Evolutionary conservation across 1,140 invertebrate genomes (phyloP).

Genomic region (Drosophila pseudoobscura): DNA sequence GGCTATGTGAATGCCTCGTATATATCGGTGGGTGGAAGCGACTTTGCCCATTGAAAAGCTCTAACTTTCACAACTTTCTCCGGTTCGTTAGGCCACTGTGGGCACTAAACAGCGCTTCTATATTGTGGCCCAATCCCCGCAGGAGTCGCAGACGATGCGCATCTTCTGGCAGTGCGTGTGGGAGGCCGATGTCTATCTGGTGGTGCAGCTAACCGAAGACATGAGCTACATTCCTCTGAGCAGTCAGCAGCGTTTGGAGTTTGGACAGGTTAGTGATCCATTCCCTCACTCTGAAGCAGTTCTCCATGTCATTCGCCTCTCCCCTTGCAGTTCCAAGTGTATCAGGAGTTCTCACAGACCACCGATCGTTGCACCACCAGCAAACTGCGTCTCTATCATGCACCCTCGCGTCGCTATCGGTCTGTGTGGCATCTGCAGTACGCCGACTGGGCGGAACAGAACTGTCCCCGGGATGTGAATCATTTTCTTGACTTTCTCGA

Average conservation of each 20-base stretch:
- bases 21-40: slow-evolving; percentile 85
- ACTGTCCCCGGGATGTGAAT: slow-evolving; percentile 87
- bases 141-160: slow-evolving; percentile 68
- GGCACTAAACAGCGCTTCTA: slow-evolving; percentile 91
- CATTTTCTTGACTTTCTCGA: slow-evolving; percentile 92
- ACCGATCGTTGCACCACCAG: slow-evolving; percentile 86
- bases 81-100: slow-evolving; percentile 87
- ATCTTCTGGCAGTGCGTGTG: slow-evolving; percentile 95
- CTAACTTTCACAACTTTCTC: neutral
- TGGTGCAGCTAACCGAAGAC: slow-evolving; percentile 89
- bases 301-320: neutral
- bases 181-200: slow-evolving; percentile 91
- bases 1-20: slow-evolving; percentile 97
- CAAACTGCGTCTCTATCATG: slow-evolving; percentile 85
- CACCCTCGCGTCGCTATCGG: slow-evolving; percentile 85
- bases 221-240: slow-evolving; percentile 86
- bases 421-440: slow-evolving; percentile 93
- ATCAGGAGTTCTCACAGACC: slow-evolving; percentile 86
- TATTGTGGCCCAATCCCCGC: slow-evolving; percentile 91
- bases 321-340: slow-evolving; percentile 87
- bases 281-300: neutral
- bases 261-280: slow-evolving; percentile 84
- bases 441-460: slow-evolving; percentile 89
- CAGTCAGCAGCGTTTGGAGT: slow-evolving; percentile 84
- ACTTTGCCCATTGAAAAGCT: too few relatives aligned